phyloP scores from a whole-genome alignment of 2,888 invertebrate genomes.

The Agrilus mali region DNA sequence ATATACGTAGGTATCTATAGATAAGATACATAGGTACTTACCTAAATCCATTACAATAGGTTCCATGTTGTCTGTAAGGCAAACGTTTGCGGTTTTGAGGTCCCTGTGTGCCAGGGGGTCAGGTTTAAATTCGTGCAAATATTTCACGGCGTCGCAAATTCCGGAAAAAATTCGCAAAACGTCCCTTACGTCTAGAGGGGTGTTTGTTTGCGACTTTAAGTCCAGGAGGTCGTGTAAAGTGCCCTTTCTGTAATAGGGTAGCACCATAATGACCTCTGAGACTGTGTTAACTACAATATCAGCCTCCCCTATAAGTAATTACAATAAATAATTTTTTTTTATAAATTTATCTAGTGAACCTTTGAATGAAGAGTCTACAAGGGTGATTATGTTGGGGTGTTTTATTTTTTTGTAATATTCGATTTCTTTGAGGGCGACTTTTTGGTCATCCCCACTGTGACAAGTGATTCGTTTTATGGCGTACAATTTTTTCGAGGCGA shows the following conservation, averaged over 20 bases:
- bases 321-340: not conserved
- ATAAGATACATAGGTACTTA: slow-evolving; percentile 17
- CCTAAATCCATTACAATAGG: slow-evolving; percentile 78
- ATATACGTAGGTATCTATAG: too few species aligned
- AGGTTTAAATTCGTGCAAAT: slow-evolving; percentile 60
- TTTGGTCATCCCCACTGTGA: slow-evolving; percentile 65
- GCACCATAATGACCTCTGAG: slow-evolving; percentile 58
- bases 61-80: slow-evolving; percentile 54
- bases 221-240: slow-evolving; percentile 59
- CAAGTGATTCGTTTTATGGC: slow-evolving; percentile 73
- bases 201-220: slow-evolving; percentile 41
- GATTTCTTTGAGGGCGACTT: slow-evolving; percentile 57
- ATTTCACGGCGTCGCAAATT: slow-evolving; percentile 61
- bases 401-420: slow-evolving; percentile 56
- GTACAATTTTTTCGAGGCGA: slow-evolving; percentile 48
- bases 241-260: slow-evolving; percentile 70
- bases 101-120: slow-evolving; percentile 71
- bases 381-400: slow-evolving; percentile 61
- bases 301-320: slow-evolving; percentile 33
- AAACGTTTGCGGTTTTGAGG: slow-evolving; percentile 74
- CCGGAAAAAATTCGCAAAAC: slow-evolving; percentile 57
- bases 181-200: slow-evolving; percentile 50
- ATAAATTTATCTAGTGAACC: slow-evolving; percentile 22
- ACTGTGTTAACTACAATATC: slow-evolving; percentile 55
- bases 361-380: slow-evolving; percentile 53